A percentile compares a stretch with the other conserved stretches of the same genome.
phyloP scores from a whole-genome alignment of 2,113 vertebrate genomes.

The Brachypteracias leptosomus region DNA sequence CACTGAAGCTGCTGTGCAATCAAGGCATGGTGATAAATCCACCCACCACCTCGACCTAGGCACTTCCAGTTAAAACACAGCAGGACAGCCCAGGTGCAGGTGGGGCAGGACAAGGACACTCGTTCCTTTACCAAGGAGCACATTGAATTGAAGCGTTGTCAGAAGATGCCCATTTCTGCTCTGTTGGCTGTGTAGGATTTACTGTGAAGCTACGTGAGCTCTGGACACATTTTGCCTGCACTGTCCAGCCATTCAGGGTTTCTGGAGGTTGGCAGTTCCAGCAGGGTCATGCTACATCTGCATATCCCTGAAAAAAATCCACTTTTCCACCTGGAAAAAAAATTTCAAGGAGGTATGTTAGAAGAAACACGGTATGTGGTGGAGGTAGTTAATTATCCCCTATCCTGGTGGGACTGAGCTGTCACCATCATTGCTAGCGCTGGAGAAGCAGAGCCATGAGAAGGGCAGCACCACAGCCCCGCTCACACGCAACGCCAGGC shows the following conservation, averaged over 20 bases:
- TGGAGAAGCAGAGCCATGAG: background rate
- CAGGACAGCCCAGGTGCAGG: rapidly evolving
- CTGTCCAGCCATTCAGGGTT: background rate
- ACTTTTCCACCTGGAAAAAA: background rate
- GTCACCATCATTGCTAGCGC: rapidly evolving
- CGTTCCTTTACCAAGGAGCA: background rate
- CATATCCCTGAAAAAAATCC: background rate
- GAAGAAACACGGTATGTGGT: rapidly evolving
- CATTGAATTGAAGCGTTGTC: background rate
- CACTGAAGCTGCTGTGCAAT: background rate
- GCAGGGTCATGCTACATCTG: background rate
- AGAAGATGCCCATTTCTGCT: background rate
- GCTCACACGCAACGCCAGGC: background rate
- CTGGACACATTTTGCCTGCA: too few relatives aligned
- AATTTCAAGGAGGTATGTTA: background rate
- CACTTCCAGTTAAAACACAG: background rate
- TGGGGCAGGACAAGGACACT: background rate
- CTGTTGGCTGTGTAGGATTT: background rate
- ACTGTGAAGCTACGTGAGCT: rapidly evolving
- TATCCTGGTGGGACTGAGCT: background rate
- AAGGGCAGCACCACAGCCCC: background rate
- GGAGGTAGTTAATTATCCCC: background rate
- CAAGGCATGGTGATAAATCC: background rate
- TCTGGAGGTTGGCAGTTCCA: background rate
- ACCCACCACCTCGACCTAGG: background rate